Base-by-base conservation (phyloP, 2,888 invertebrate species). In the Heliconius charithonia region DNA sequence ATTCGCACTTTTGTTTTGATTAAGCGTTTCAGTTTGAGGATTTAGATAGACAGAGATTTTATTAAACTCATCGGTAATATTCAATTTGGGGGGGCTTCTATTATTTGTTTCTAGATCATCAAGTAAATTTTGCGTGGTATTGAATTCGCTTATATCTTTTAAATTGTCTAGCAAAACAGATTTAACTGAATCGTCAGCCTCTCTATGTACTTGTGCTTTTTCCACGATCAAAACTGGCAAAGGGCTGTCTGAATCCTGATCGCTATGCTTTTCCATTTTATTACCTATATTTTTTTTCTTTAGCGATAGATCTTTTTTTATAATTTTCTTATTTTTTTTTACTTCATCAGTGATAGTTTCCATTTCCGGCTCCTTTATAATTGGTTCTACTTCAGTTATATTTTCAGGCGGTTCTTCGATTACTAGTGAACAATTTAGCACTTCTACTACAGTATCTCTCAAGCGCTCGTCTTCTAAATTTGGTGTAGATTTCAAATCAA, bases 191-290 rank as follows among this genome's bases (percentile, higher is more conserved):
- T 90, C 89, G 74, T 88, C 85, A 1, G 75, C 76, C 12, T 88
- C 84, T 76, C 83, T 83, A 10, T 75, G 72, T 2, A 63, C 65
- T 0, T 82, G 81, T 2, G 85, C 84, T 13, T 86, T 82, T 86
- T 94, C 94, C 32, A 93, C 87, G 6, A 91, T 81, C 19, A 94
- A 85, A 0, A 87, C 90, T 1, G 94, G 93, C 62, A 94, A 84
- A 9, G 93, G 91, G 82, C 93, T 93, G 69, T 85, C 84, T 25
- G 90, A 88, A 82, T 89, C 89, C 63, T 87, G 87, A 74, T 83
- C 81, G 74, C 76, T 71, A 79, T 78, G 80, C 74, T 76, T 81
- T 67, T 74, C 82, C 29, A 72, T 62, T 70, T 32, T 70, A 29
- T 81, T 82, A 81, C 83, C 81, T 41, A n/a, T 45, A 65, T 75